Base-by-base conservation (phyloP, 2,113 vertebrate species). In the Spilogale gracilis region DNA sequence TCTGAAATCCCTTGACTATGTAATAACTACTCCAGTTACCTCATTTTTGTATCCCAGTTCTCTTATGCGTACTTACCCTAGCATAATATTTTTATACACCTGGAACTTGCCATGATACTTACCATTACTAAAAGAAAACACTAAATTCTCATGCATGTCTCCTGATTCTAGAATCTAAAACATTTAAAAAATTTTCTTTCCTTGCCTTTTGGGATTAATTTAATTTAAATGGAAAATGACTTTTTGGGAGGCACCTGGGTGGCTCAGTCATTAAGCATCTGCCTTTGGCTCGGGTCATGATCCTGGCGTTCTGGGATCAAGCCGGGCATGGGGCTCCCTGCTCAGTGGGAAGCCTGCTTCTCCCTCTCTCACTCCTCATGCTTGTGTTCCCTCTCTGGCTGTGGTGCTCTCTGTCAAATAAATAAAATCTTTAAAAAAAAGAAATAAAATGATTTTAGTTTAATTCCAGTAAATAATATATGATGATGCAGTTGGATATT, bases 81-180 rank as follows among this genome's bases (percentile, higher is more conserved):
- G 45, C 12, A 81, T 58, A n/a, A 45, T 21, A 4, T 45, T 54
- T 61, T 88, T 76, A 48, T 85, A 11, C 58, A 45, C 71, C 30
- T 83, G 32, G 81, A 86, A 84, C 20, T 67, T 89, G 5, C 23
- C 43, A 0, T 86, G 11, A 71, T 58, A 48, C 48, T 27, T 86
- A 38, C 11, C 23, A 45, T 94, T 83, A 80, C 79, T 78, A 71
- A 92, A 88, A 63, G 27, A 50, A 73, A 89, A 45, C 32, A 58
- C 10, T 23, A 56, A 58, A 63, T 95, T 96, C 27, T 84, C 38
- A 86, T 52, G n/a, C 17, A 56, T 52, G 17, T 76, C 60, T 95
- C 54, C 45, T 71, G 85, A 90, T 52, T 96, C 18, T 96, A 78
- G 21, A 84, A 85, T 48, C 52, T 89, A 65, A 93, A 89, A 27